These are phyloP conservation scores for Entosphenus tridentatus DNA, from an alignment of 2,113 vertebrate species.

Conservation along the genomic window DNA sequence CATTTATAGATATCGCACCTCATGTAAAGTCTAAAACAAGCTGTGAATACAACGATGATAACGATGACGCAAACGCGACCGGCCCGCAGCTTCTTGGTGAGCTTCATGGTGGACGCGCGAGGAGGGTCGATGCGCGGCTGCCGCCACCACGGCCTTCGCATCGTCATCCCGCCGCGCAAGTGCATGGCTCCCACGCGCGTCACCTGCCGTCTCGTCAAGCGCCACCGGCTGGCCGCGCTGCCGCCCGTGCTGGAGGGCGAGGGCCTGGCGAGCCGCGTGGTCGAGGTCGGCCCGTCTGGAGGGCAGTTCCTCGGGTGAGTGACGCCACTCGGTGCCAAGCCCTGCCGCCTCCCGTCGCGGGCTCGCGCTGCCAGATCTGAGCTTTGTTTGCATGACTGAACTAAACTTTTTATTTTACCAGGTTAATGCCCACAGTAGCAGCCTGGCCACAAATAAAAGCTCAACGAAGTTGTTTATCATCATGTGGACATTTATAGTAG, in stretches of 20 bases:
- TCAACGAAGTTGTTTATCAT: no score
- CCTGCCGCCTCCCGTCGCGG: no score
- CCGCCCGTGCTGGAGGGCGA: slow-evolving; percentile 90
- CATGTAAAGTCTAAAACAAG: no score
- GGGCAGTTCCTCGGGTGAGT: slow-evolving; percentile 97
- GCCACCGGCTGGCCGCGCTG: slow-evolving; percentile 80
- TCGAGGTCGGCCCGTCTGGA: slow-evolving; percentile 83
- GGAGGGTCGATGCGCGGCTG: slow-evolving; percentile 90
- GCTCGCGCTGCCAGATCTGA: no score
- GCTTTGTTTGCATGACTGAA: no score
- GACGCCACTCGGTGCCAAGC: neutral
- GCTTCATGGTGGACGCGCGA: slow-evolving; percentile 96
- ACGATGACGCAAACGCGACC: no score
- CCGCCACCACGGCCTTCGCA: slow-evolving; percentile 70
- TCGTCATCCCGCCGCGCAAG: slow-evolving; percentile 77
- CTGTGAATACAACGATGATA: no score
- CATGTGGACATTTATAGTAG: no score
- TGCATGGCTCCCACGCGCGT: slow-evolving; percentile 79
- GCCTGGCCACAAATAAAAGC: no score
- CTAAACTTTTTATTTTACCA: no score
- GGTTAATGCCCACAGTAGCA: no score
- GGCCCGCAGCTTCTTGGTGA: slow-evolving; percentile 62
- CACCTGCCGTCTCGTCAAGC: slow-evolving; percentile 80
- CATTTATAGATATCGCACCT: no score
- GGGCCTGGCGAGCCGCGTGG: slow-evolving; percentile 65